Conservation (phyloP, 1,140 invertebrate genomes). For the Lucilia sericata region DNA sequence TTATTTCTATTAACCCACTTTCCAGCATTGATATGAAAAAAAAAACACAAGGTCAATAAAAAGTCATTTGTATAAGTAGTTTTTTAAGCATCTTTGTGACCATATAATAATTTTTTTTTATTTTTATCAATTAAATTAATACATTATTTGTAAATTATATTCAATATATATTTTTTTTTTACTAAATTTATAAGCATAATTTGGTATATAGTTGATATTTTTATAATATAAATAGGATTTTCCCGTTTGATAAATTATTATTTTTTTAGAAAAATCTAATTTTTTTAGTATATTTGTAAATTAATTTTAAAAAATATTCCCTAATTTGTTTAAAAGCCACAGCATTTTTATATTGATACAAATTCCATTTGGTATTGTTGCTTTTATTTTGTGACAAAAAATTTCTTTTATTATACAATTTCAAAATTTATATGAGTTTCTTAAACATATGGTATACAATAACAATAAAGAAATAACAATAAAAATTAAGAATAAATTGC, state of each 20-base stretch:
- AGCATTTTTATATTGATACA: background rate
- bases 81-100: slow-evolving; percentile 36
- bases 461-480: background rate
- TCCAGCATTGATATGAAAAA: background rate
- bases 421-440: background rate
- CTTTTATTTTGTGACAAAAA: background rate
- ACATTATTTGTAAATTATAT: background rate
- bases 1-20: background rate
- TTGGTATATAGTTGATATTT: slow-evolving; percentile 22
- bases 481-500: background rate
- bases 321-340: slow-evolving; percentile 39
- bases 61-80: background rate
- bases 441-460: background rate
- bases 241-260: background rate
- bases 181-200: slow-evolving; percentile 27
- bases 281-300: background rate
- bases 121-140: background rate
- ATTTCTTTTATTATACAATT: background rate
- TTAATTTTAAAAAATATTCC: slow-evolving; percentile 23
- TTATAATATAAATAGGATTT: slow-evolving; percentile 17
- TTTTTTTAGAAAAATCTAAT: background rate
- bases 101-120: slow-evolving; percentile 15
- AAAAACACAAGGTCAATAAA: background rate
- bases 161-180: background rate
- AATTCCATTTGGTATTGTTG: slow-evolving; percentile 9